Percentiles rank a stretch among this genome's conserved stretches.
These are phyloP conservation scores for Berghia stephanieae DNA, from an alignment of 1,140 invertebrate genomes.

Conservation along the genomic window DNA sequence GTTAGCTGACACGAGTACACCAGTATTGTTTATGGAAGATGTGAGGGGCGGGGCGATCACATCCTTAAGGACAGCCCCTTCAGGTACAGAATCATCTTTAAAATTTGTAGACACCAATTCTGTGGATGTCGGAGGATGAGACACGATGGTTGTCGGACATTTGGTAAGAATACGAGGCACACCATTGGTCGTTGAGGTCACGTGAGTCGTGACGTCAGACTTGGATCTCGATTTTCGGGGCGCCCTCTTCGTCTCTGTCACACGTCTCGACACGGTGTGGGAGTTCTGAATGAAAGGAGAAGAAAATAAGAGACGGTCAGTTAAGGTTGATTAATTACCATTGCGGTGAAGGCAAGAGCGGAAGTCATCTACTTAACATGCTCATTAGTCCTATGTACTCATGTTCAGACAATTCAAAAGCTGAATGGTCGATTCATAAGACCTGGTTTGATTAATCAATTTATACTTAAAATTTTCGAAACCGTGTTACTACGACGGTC, in stretches of 20 bases:
- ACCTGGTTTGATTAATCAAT: neutral
- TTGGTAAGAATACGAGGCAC: neutral
- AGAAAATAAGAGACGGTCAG: conserved; percentile 4
- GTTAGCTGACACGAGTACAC: too few relatives aligned
- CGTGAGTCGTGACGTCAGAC: conserved; percentile 11
- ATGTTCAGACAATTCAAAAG: neutral
- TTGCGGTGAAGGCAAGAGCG: neutral
- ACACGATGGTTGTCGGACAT: too few relatives aligned
- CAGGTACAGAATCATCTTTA: too few relatives aligned
- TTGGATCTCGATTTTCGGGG: conserved; percentile 13
- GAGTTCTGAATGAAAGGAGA: neutral
- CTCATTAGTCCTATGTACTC: neutral
- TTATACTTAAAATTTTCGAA: too few relatives aligned
- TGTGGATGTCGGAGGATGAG: too few relatives aligned
- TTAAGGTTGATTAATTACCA: neutral
- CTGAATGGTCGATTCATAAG: neutral
- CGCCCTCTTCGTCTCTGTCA: neutral
- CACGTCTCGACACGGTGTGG: neutral
- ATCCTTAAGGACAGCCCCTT: too few relatives aligned
- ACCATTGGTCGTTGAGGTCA: neutral
- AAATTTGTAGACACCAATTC: too few relatives aligned
- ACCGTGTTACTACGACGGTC: neutral
- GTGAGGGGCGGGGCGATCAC: too few relatives aligned
- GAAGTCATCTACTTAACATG: too few relatives aligned
- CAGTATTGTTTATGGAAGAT: too few relatives aligned